phyloP scores from a whole-genome alignment of 2,797 vertebrate species.

The Sebastes goodei region DNA sequence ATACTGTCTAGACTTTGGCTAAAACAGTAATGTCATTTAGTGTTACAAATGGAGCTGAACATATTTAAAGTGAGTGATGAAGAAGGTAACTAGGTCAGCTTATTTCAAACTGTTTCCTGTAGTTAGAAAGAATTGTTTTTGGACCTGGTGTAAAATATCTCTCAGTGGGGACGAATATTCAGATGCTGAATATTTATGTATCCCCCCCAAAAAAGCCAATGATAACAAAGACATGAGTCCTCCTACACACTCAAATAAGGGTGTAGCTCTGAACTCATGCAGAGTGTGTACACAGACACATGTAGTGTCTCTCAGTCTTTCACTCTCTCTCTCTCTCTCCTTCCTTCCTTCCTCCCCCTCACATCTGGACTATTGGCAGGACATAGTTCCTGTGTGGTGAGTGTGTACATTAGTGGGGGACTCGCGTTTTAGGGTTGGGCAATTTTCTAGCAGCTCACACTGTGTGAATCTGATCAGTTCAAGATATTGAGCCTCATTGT shows the following conservation, averaged over 20 bases:
- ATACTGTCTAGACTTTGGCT: constrained; percentile 46
- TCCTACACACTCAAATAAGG: constrained; percentile 49
- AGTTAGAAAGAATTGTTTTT: constrained; percentile 31
- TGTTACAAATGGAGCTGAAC: constrained; percentile 27
- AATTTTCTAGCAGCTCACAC: constrained; percentile 26
- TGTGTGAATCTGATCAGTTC: constrained; percentile 47
- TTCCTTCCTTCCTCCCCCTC: constrained; percentile 72
- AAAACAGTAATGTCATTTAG: constrained; percentile 28
- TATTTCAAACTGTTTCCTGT: constrained; percentile 45
- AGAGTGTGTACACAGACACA: constrained; percentile 21
- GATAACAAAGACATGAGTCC: constrained; percentile 42
- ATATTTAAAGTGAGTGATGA: constrained; percentile 14
- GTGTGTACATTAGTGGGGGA: constrained; percentile 58
- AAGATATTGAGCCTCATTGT: constrained; percentile 14
- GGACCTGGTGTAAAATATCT: constrained; percentile 18
- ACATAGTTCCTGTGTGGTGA: constrained; percentile 67
- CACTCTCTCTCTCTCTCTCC: not conserved
- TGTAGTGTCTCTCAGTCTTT: constrained; percentile 15
- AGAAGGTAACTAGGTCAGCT: constrained; percentile 18
- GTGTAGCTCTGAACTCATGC: constrained; percentile 55
- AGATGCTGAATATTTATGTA: constrained; percentile 46
- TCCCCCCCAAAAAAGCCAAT: constrained; percentile 12
- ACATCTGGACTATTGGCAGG: constrained; percentile 80
- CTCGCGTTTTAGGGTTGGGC: constrained; percentile 65
- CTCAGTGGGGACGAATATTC: constrained; percentile 34